These are phyloP conservation scores for Habroteleia sp. DNA, from an alignment of 2,888 invertebrate genomes.

Conservation along the genomic window DNA sequence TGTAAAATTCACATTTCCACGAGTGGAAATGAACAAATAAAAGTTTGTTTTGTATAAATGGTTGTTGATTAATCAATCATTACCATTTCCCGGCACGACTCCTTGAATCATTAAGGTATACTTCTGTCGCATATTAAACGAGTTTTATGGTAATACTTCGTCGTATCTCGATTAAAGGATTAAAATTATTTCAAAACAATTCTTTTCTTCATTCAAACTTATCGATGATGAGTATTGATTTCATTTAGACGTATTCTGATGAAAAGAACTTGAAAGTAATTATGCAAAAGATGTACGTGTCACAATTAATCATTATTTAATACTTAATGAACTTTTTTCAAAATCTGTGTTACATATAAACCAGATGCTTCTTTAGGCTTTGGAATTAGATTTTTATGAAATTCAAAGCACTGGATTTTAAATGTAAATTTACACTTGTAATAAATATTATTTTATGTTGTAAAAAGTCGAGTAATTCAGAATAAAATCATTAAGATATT, in stretches of 20 bases:
- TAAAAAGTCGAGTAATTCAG: slow-evolving; percentile 45
- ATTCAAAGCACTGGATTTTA: slow-evolving; percentile 1
- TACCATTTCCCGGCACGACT: slow-evolving; percentile 14
- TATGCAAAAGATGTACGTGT: slow-evolving; percentile 26
- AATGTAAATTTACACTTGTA: slow-evolving; percentile 27
- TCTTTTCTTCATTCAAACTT: slow-evolving; percentile 4
- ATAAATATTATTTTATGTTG: slow-evolving; percentile 28
- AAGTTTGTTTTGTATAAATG: slow-evolving; percentile 62
- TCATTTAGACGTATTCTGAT: slow-evolving; percentile 27
- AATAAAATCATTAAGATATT: slow-evolving; percentile 49
- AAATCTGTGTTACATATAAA: too few relatives aligned
- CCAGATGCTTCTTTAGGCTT: too few relatives aligned
- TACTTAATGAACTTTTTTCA: too few relatives aligned
- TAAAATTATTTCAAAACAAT: slow-evolving; percentile 34
- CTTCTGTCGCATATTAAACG: slow-evolving; percentile 11
- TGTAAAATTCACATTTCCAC: slow-evolving; percentile 58
- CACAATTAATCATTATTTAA: slow-evolving; percentile 41
- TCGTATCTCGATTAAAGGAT: slow-evolving; percentile 25
- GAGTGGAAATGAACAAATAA: slow-evolving; percentile 54
- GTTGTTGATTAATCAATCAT: slow-evolving; percentile 31
- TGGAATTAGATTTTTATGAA: too few relatives aligned
- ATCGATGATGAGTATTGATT: slow-evolving; percentile 30
- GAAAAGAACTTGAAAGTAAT: slow-evolving; percentile 26
- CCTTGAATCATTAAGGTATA: slow-evolving; percentile 12
- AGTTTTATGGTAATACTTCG: too few relatives aligned